A percentile compares a stretch with the other conserved stretches of the same genome.
Evolutionary conservation across 2,113 vertebrate genomes (phyloP).

Genomic region (Platichthys flesus): DNA sequence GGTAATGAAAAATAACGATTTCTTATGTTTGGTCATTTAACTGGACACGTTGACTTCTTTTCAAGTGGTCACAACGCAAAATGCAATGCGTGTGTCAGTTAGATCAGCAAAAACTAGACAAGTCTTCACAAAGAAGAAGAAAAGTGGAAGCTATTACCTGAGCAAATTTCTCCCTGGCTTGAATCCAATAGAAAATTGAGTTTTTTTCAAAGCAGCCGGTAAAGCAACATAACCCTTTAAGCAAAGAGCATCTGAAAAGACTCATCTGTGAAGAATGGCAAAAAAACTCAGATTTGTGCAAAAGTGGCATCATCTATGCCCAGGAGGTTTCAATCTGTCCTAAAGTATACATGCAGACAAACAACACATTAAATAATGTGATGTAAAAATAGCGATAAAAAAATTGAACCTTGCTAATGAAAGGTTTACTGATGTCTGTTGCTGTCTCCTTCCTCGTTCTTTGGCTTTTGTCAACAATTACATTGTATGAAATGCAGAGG

Average conservation of each 20-base stretch:
- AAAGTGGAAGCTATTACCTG: background rate
- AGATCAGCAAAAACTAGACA: background rate
- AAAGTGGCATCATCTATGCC: background rate
- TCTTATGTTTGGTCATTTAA: too few species aligned
- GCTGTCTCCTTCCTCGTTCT: background rate
- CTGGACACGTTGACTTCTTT: too few species aligned
- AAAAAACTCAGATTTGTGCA: background rate
- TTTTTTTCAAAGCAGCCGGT: background rate
- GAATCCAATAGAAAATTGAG: background rate
- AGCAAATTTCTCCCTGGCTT: background rate
- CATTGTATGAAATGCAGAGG: background rate
- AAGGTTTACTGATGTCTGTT: too few species aligned
- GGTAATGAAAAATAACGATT: too few species aligned
- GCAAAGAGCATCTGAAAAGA: background rate
- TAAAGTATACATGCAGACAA: background rate
- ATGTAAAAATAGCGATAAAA: background rate
- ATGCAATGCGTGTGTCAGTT: too few species aligned
- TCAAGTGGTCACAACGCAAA: too few species aligned
- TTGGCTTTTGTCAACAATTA: background rate
- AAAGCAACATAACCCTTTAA: background rate
- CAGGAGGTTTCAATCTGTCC: background rate
- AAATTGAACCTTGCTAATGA: too few species aligned
- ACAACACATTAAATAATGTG: background rate
- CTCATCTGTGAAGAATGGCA: background rate
- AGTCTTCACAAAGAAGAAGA: background rate